Conservation (phyloP, 2,888 invertebrate species). For the Gymnoscelis rufifasciata region DNA sequence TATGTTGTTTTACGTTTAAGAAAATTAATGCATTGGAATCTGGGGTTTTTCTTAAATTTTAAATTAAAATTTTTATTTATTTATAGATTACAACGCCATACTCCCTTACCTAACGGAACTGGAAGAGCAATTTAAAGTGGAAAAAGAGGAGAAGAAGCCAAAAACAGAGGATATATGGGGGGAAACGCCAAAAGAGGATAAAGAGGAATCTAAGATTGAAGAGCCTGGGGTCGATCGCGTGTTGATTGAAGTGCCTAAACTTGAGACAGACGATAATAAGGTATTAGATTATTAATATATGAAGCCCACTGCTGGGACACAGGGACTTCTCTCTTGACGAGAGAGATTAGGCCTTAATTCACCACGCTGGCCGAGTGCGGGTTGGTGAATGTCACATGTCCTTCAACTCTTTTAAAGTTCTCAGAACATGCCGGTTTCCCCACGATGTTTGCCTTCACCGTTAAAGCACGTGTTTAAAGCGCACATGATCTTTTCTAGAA, state of each 20-base stretch:
- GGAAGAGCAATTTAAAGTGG: slow-evolving; percentile 52
- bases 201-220: background rate
- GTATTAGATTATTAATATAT: background rate
- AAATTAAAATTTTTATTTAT: background rate
- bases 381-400: too few relatives aligned
- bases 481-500: too few relatives aligned
- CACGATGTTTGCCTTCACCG: too few relatives aligned
- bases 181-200: background rate
- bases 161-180: slow-evolving; percentile 28
- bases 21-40: too few relatives aligned
- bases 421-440: too few relatives aligned
- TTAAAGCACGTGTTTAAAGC: too few relatives aligned
- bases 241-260: background rate
- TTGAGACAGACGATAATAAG: background rate
- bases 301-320: background rate
- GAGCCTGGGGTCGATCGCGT: background rate
- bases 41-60: too few relatives aligned
- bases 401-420: too few relatives aligned
- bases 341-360: too few relatives aligned
- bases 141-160: slow-evolving; percentile 34
- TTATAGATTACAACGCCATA: slow-evolving; percentile 67
- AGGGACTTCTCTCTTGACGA: too few relatives aligned
- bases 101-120: slow-evolving; percentile 66
- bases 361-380: too few relatives aligned
- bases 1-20: too few relatives aligned